Conservation (phyloP, 2,113 vertebrate species). For the Poecile atricapillus region DNA sequence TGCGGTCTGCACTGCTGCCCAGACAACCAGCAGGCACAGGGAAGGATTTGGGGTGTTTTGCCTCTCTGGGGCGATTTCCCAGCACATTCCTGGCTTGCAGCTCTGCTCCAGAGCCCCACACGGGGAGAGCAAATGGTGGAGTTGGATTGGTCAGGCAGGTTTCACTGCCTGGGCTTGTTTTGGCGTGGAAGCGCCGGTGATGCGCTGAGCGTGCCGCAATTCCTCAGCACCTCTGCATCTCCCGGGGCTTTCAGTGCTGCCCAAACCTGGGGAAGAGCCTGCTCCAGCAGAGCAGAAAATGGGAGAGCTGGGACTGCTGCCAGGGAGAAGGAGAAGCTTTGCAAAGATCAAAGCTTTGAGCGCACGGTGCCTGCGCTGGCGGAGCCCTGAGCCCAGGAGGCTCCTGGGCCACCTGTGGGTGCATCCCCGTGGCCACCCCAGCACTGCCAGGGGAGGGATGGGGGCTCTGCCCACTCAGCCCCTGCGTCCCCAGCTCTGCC, state of each 20-base stretch:
- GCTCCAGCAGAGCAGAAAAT: neutral
- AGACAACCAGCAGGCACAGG: rapidly evolving
- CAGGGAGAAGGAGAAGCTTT: neutral
- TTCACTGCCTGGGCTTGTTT: too few relatives aligned
- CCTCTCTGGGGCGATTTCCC: neutral
- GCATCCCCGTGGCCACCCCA: rapidly evolving
- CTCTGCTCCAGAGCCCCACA: neutral
- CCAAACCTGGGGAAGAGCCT: neutral
- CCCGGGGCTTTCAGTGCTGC: neutral
- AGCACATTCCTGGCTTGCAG: neutral
- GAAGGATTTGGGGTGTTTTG: neutral
- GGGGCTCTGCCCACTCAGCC: neutral
- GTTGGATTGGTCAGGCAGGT: neutral
- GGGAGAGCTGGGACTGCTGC: neutral
- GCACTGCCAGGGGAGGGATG: neutral
- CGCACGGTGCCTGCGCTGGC: neutral
- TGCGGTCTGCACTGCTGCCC: rapidly evolving
- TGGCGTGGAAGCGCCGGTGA: rapidly evolving
- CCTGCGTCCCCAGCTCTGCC: neutral
- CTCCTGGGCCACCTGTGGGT: neutral
- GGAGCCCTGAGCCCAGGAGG: neutral
- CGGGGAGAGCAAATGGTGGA: too few relatives aligned
- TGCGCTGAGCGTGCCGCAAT: neutral
- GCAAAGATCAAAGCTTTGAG: neutral
- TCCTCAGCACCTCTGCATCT: neutral